These are phyloP conservation scores for Maccullochella peelii DNA, from an alignment of 2,113 vertebrate genomes.

Conservation along the genomic window DNA sequence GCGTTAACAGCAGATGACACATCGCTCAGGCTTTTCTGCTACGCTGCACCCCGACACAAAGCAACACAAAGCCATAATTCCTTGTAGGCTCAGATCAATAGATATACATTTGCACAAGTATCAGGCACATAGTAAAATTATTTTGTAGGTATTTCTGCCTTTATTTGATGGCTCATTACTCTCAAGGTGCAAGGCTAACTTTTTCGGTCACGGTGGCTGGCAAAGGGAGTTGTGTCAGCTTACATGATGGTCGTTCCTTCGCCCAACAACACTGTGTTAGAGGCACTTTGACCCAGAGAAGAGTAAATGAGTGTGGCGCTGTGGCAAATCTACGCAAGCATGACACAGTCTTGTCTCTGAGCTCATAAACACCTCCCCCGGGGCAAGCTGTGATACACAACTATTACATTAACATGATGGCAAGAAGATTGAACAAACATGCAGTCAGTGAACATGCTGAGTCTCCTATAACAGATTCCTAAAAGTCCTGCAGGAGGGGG, in stretches of 20 bases:
- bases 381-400: constrained; percentile 15
- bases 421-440: neutral
- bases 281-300: neutral
- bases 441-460: constrained; percentile 3
- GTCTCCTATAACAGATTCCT: neutral
- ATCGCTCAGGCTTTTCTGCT: constrained; percentile 72
- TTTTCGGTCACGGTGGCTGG: neutral
- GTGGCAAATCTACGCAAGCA: constrained; percentile 16
- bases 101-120: constrained; percentile 69
- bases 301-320: neutral
- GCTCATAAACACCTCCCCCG: constrained; percentile 20
- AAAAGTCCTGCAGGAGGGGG: neutral
- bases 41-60: constrained; percentile 61
- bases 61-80: constrained; percentile 63
- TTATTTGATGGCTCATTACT: constrained; percentile 17
- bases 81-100: constrained; percentile 60
- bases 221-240: constrained; percentile 6
- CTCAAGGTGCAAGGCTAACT: constrained; percentile 17
- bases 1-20: constrained; percentile 82
- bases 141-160: constrained; percentile 30
- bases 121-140: constrained; percentile 28
- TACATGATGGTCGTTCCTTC: neutral
- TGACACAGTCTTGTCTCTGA: constrained; percentile 36
- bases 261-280: neutral
- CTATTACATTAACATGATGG: constrained; percentile 6